Base-by-base conservation (phyloP, 1,140 invertebrate species). In the Stenopsyche tienmushanensis region DNA sequence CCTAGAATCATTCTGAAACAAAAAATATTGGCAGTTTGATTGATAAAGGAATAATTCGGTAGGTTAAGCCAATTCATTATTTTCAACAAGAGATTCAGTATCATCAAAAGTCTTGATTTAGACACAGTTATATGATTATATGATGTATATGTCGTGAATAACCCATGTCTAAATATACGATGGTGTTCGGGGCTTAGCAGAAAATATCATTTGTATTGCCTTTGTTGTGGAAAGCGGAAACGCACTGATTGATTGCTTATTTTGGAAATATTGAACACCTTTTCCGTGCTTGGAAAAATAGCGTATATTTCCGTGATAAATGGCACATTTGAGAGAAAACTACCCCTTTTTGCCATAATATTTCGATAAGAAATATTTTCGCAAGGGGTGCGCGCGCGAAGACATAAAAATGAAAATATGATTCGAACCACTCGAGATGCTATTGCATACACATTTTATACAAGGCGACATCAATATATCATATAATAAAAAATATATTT, bases 241-340 rank as follows among this genome's bases (percentile, higher is more conserved):
- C 21, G 57, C 57, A 60, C 57, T 60, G 57, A 60, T 60, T 60
- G 57, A 60, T 60, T 60, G 57, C 57, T 60, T 60, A 60, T 49
- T 60, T 60, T 60, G 57, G 57, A 60, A 60, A 60, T 60, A 60
- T 60, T 60, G 57, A 60, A 60, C 57, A 60, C 57, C 57, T 60
- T 60, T 60, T 60, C 57, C 42, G 41, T 45, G 57, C 42, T 29
- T 41, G 42, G 42, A 60, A 60, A 60, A 60, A 60, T 60, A 34
- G 42, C 57, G 57, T 60, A 47, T 60, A 60, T 60, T 60, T 60
- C 26, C n/a, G 42, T 60, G 57, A 60, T 60, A 60, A 60, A 60
- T 60, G 57, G 57, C 57, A 60, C 57, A 60, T 60, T 60, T 60
- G 57, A 60, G 57, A 60, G 57, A 60, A 60, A 60, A 60, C 57